Percentiles rank a stretch among this genome's conserved stretches.
These are phyloP conservation scores for Apostichopus leukothele DNA, from an alignment of 53 echinoderm and acorn worm genomes.

Conservation along the genomic window DNA sequence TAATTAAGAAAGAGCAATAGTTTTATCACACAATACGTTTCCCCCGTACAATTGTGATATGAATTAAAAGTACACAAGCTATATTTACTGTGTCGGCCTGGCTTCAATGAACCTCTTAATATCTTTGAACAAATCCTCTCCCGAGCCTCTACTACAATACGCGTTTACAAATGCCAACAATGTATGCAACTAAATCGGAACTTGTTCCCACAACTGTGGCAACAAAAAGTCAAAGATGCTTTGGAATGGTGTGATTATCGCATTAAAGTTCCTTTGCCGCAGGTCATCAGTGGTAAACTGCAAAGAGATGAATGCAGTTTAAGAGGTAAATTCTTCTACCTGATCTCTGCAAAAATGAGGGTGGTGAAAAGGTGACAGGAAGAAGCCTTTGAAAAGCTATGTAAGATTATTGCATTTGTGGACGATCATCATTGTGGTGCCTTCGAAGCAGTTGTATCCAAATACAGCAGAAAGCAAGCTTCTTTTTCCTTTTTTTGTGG, in stretches of 20 bases:
- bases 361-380: neutral
- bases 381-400: neutral
- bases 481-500: too few species aligned
- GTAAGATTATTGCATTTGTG: too few species aligned
- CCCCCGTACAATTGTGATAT: neutral
- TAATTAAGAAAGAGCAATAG: too few species aligned
- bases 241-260: neutral
- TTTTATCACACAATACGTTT: too few species aligned
- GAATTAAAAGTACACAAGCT: neutral
- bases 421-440: too few species aligned
- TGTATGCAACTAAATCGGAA: neutral
- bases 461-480: too few species aligned
- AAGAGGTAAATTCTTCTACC: neutral
- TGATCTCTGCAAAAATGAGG: neutral
- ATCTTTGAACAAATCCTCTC: neutral
- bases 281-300: neutral
- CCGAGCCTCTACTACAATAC: neutral
- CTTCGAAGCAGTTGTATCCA: too few species aligned
- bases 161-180: neutral
- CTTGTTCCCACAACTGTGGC: neutral
- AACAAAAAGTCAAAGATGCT: neutral
- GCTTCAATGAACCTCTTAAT: neutral
- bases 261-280: neutral
- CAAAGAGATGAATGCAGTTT: neutral
- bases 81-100: neutral